These are phyloP conservation scores for Prochilodus magdalenae DNA, from an alignment of 2,113 vertebrate genomes.

Conservation along the genomic window DNA sequence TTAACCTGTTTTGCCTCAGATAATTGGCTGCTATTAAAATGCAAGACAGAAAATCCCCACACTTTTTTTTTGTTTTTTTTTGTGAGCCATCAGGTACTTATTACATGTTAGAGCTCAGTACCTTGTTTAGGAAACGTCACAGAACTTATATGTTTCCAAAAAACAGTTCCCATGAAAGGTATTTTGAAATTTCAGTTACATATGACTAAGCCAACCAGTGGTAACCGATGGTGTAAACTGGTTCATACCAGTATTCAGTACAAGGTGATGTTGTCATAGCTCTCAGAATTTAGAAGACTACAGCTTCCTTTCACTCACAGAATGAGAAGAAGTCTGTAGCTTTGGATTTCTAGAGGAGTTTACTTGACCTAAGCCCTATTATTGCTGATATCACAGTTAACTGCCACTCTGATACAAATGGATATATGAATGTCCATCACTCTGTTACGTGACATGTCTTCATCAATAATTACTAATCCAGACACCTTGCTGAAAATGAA, in stretches of 20 bases:
- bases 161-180: background rate
- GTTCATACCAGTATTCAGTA: background rate
- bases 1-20: background rate
- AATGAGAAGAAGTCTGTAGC: background rate
- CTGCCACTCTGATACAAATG: background rate
- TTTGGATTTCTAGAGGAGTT: background rate
- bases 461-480: background rate
- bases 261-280: background rate
- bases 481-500: conserved; percentile 3
- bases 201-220: background rate
- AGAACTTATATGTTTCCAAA: background rate
- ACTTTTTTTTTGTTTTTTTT: background rate
- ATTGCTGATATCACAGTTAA: background rate
- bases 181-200: background rate
- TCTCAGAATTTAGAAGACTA: background rate
- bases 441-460: background rate
- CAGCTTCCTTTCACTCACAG: background rate
- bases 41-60: background rate
- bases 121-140: background rate
- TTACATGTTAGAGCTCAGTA: background rate
- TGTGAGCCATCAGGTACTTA: no score
- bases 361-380: background rate
- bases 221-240: no score
- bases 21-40: background rate
- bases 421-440: background rate